Base-by-base conservation (phyloP, 2,888 invertebrate species). In the Tenthredo livida region DNA sequence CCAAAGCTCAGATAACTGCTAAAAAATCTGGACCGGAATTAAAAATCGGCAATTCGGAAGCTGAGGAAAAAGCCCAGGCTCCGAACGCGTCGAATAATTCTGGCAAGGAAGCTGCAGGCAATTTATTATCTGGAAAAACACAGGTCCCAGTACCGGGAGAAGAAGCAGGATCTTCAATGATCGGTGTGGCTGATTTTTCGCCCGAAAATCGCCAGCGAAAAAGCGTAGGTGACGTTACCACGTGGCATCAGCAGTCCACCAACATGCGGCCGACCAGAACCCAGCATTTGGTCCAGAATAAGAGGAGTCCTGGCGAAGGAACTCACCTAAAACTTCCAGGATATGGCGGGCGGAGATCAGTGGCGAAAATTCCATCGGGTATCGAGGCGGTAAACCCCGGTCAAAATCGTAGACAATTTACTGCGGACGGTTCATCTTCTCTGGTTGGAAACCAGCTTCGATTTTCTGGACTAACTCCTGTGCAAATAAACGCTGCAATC, bases 201-300 rank as follows among this genome's bases (percentile, higher is more conserved):
- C 33, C 33, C 1, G 83, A 67, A 83, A 67, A 50, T 47, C 83
- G 83, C 1, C 58, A 80, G 21, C 33, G 80, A 61, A 80, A 80
- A 50, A 80, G 80, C 40, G 15, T 61, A 15, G 54, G 50, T 43
- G 65, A 21, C 15, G 84, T 72, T 37, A 73, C 50, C 15, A 86
- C 85, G 40, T 73, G 85, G 73, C 87, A 87, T 86, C 87, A 87
- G 82, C 87, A 87, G 65, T 87, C 87, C 5, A 86, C 87, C 33
- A 87, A 87, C 83, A 87, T 86, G 29, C 84, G 84, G 33, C 87
- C 87, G 15, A 86, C 85, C 3, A 85, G 86, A 10, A 82, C 80
- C 9, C 87, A 86, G 78, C 86, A 86, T 77, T 85, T 87, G 29
- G 83, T 83, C 0, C 43, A 67, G 15, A 83, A 83, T 9, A 83